Conservation (phyloP, 2,888 invertebrate genomes). For the Ceramica pisi region DNA sequence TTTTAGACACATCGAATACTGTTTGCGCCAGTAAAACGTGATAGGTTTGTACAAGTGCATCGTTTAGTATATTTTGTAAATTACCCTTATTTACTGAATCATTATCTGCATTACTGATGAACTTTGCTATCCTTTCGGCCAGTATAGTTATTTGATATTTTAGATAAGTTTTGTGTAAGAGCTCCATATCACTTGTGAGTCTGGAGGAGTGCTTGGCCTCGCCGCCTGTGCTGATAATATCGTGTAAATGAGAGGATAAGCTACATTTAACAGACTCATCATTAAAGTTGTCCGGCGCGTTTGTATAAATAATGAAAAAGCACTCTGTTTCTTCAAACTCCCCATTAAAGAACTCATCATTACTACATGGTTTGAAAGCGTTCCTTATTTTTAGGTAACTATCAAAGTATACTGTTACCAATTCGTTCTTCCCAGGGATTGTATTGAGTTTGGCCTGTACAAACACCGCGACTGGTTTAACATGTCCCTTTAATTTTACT, state of each 20-base stretch:
- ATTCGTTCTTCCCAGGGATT: slow-evolving; percentile 25
- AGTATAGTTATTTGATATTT: slow-evolving; percentile 8
- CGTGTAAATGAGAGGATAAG: too few relatives aligned
- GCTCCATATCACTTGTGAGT: too few relatives aligned
- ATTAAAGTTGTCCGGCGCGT: slow-evolving; percentile 7
- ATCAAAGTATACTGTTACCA: slow-evolving; percentile 30
- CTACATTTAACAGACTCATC: too few relatives aligned
- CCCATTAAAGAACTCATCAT: too few relatives aligned
- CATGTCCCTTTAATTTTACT: neutral
- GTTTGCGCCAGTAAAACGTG: too few relatives aligned
- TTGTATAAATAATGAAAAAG: too few relatives aligned
- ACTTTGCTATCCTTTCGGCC: slow-evolving; percentile 23
- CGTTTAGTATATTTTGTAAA: too few relatives aligned
- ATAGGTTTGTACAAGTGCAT: neutral
- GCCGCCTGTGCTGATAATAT: slow-evolving; percentile 2
- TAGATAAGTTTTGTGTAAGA: too few relatives aligned
- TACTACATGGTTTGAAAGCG: slow-evolving; percentile 6
- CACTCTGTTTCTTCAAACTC: slow-evolving; percentile 15
- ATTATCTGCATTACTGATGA: too few relatives aligned
- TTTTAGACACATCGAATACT: too few relatives aligned
- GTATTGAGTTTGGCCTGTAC: slow-evolving; percentile 51
- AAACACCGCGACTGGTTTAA: slow-evolving; percentile 32
- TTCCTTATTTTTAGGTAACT: slow-evolving; percentile 49
- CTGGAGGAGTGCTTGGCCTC: slow-evolving; percentile 1
- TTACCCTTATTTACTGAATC: too few relatives aligned